These are phyloP conservation scores for Ianthella basta DNA, from an alignment of 37 sponge, comb jelly and placozoan genomes.

Conservation along the genomic window DNA sequence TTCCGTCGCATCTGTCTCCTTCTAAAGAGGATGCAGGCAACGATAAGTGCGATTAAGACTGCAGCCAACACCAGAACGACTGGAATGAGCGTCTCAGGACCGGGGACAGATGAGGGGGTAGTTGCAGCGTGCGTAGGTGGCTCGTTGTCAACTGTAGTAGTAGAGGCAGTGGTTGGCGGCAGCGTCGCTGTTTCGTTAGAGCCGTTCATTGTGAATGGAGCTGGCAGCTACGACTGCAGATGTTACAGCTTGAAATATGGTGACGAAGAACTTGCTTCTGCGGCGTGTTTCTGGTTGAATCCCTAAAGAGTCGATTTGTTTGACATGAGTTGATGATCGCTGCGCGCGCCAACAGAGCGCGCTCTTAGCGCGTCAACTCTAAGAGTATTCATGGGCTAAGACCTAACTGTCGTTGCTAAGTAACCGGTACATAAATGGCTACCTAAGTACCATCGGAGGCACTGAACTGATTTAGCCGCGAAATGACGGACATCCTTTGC, in stretches of 20 bases:
- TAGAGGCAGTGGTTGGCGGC: background rate
- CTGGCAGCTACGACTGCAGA: background rate
- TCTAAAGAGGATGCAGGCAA: conserved; percentile 40
- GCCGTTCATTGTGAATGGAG: background rate
- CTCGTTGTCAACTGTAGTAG: background rate
- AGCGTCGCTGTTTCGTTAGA: background rate
- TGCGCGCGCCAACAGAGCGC: background rate
- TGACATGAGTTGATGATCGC: background rate
- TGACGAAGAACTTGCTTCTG: background rate
- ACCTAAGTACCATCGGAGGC: too few species aligned
- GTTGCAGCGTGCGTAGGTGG: background rate
- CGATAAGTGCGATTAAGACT: conserved; percentile 16
- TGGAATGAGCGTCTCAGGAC: conserved; percentile 38
- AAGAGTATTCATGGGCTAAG: too few species aligned
- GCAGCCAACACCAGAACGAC: conserved; percentile 19
- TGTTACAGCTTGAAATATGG: background rate
- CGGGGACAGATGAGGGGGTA: background rate
- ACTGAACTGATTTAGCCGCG: background rate
- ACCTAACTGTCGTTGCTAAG: too few species aligned
- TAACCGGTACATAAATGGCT: too few species aligned
- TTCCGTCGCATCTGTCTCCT: conserved; percentile 34
- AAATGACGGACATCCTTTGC: conserved; percentile 95
- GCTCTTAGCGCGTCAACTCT: too few species aligned
- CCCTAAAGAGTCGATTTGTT: conserved; percentile 28
- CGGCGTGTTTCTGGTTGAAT: background rate